A percentile compares a stretch with the other conserved stretches of the same genome.
phyloP scores from a whole-genome alignment of 2,888 invertebrate genomes.

The Phengaris arion region DNA sequence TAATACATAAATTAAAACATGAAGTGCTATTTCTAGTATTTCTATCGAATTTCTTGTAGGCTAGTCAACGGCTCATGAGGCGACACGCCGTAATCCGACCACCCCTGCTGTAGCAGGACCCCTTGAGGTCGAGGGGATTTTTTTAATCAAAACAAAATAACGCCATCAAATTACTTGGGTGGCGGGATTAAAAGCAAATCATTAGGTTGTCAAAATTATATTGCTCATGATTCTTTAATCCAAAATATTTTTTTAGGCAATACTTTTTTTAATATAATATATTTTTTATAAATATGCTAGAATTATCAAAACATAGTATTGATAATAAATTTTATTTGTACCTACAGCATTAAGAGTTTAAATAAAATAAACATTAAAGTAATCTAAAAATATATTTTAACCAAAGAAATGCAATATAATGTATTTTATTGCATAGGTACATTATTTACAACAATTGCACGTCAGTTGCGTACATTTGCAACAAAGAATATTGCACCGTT shows the following conservation, averaged over 20 bases:
- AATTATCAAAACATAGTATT: too few relatives aligned
- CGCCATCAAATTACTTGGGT: not conserved
- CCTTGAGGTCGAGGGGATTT: slow-evolving; percentile 45
- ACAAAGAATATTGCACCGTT: slow-evolving; percentile 29
- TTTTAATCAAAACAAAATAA: slow-evolving; percentile 30
- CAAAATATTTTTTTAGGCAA: too few relatives aligned
- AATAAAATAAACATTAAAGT: too few relatives aligned
- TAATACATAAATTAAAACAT: too few relatives aligned
- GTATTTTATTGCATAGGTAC: not conserved
- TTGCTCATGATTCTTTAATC: not conserved
- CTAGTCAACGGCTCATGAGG: slow-evolving; percentile 58
- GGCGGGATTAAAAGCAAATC: not conserved
- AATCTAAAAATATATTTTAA: too few relatives aligned
- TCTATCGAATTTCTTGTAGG: slow-evolving; percentile 39
- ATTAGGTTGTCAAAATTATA: not conserved
- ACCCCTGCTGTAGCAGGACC: slow-evolving; percentile 58
- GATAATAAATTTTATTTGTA: too few relatives aligned
- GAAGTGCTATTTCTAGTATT: slow-evolving; percentile 42
- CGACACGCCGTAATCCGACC: slow-evolving; percentile 62
- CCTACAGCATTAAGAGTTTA: too few relatives aligned
- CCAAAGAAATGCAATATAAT: not conserved
- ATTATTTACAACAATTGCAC: slow-evolving; percentile 2
- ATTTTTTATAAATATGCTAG: too few relatives aligned
- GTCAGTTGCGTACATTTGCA: slow-evolving; percentile 31
- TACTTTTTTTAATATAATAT: too few relatives aligned